Base-by-base conservation (phyloP, 2,888 invertebrate species). In the Callosobruchus maculatus region DNA sequence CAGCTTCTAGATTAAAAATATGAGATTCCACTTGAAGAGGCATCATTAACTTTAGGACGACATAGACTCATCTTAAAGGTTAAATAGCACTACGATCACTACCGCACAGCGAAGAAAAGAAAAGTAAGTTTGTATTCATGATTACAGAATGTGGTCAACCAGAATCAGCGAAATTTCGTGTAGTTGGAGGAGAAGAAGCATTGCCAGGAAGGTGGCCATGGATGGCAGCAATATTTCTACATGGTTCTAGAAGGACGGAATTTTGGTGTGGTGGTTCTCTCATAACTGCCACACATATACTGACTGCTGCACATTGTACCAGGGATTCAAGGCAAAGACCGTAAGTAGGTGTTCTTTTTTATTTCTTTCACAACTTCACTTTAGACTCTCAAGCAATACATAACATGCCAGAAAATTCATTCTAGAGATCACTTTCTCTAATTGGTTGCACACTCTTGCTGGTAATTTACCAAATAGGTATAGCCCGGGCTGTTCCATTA, bases 261-360 rank as follows among this genome's bases (percentile, higher is more conserved):
- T 97, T 96, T 88, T 97, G 97, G 97, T 97, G 97, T 84, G 97
- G 97, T 0, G 97, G 97, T 0, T 94, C 96, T 0, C 88, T 97
- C 70, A 92, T 97, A 71, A 93, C 93, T n/a, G 88, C 92, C 67
- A 90, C 91, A 71, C 95, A 96, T 84, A 91, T 96, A 81, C 83
- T 97, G 5, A 97, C 97, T 0, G 97, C 97, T 0, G 97, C 97
- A 0, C 97, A 97, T 90, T 97, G 97, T 83, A 97, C 97, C 0
- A 90, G 95, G 77, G 97, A 97, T 85, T 93, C 95, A 0, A 91
- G 94, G 81, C 97, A 97, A 84, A 92, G 94, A 85, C 95, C 95
- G 96, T 97, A 88, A 91, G 93, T 89, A 74, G 67, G 20, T 70
- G 26, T 22, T 20, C 13, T 68, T 49, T 49, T 49, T 49, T 49